Percentiles rank a stretch among this genome's conserved stretches.
phyloP scores from a whole-genome alignment of 2,888 invertebrate species.

The Lycocerus yunnanus region DNA sequence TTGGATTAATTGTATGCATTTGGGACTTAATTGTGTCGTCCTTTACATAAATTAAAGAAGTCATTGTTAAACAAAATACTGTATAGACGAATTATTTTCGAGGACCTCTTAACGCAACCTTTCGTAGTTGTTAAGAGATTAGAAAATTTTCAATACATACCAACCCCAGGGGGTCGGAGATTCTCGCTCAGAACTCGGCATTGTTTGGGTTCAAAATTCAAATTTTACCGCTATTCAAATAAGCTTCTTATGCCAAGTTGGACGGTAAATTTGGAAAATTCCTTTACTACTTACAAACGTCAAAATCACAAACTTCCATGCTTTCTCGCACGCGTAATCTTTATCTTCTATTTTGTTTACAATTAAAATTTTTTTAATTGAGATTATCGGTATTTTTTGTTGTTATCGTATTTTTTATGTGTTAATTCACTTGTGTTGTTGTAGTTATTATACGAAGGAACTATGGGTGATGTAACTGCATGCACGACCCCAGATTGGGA shows the following conservation, averaged over 20 bases:
- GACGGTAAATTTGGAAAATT: neutral
- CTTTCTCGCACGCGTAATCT: neutral
- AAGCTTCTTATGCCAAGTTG: neutral
- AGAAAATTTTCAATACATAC: neutral
- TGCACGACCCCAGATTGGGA: conserved; percentile 88
- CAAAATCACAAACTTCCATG: neutral
- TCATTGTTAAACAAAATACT: neutral
- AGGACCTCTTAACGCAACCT: neutral
- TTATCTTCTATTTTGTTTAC: neutral
- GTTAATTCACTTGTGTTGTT: neutral
- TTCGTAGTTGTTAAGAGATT: neutral
- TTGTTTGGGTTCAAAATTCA: neutral
- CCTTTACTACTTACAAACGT: neutral
- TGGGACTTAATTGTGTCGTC: neutral
- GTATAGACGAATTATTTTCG: neutral
- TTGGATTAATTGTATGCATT: neutral
- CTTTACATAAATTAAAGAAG: neutral
- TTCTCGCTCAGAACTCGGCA: neutral
- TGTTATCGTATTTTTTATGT: neutral
- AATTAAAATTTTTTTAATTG: neutral
- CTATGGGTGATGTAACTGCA: conserved; percentile 62
- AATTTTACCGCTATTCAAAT: neutral
- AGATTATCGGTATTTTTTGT: neutral
- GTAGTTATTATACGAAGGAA: conserved; percentile 45
- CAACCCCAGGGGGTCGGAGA: neutral